These are phyloP conservation scores for Volucella bombylans DNA, from an alignment of 2,888 invertebrate genomes.

Conservation along the genomic window DNA sequence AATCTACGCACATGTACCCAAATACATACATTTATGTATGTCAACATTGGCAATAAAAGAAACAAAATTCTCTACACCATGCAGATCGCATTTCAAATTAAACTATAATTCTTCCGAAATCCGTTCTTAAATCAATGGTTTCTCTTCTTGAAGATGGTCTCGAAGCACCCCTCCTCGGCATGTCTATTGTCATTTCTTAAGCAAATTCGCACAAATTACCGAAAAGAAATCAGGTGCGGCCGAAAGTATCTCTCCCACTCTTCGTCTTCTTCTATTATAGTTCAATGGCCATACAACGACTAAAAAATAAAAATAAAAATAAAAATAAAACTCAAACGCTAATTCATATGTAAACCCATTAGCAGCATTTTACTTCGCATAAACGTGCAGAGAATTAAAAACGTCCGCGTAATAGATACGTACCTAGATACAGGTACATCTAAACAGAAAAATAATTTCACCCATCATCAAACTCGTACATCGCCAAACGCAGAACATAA, in stretches of 20 bases:
- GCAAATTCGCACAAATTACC: slow-evolving; percentile 55
- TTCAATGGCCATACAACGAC: slow-evolving; percentile 64
- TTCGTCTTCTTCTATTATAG: slow-evolving; percentile 28
- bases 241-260: slow-evolving; percentile 24
- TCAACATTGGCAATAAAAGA: too few relatives aligned
- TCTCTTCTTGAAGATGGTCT: too few relatives aligned
- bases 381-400: slow-evolving; percentile 70
- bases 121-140: too few relatives aligned
- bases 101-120: too few relatives aligned
- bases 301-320: slow-evolving; percentile 10
- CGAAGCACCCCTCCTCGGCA: too few relatives aligned
- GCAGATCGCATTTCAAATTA: too few relatives aligned
- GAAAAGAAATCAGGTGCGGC: slow-evolving; percentile 60
- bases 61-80: too few relatives aligned
- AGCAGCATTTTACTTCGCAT: slow-evolving; percentile 70
- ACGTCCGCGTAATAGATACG: slow-evolving; percentile 35
- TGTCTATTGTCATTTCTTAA: slow-evolving; percentile 26
- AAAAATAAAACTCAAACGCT: slow-evolving; percentile 47
- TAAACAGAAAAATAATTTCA: slow-evolving; percentile 42
- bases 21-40: too few relatives aligned
- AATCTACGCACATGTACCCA: too few relatives aligned
- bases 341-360: slow-evolving; percentile 71
- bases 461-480: slow-evolving; percentile 8
- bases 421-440: background rate
- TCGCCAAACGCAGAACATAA: slow-evolving; percentile 1